These are phyloP conservation scores for Callionymus lyra DNA, from an alignment of 2,113 vertebrate species.

Conservation along the genomic window DNA sequence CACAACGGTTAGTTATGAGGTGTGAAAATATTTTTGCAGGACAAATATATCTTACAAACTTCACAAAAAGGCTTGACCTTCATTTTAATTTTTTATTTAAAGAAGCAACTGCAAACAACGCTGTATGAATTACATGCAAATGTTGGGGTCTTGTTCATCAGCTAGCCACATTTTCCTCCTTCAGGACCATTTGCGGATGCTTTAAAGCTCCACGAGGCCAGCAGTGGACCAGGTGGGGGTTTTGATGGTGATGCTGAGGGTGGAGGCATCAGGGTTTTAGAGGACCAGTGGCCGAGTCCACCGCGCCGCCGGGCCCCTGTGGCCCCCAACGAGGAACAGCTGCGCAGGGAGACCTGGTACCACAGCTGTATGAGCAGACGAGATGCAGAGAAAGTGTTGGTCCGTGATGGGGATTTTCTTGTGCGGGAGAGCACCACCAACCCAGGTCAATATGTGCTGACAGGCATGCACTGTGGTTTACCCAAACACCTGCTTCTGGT, in stretches of 20 bases:
- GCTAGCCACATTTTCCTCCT: not conserved
- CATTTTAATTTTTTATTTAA: too few relatives aligned
- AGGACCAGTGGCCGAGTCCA: slow-evolving; percentile 88
- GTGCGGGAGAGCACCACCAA: slow-evolving; percentile 92
- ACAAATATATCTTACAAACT: too few relatives aligned
- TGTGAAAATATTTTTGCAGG: too few relatives aligned
- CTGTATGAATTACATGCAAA: not conserved
- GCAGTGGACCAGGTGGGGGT: slow-evolving; percentile 26
- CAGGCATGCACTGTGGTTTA: slow-evolving; percentile 85
- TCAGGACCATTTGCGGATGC: slow-evolving; percentile 93
- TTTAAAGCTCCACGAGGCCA: slow-evolving; percentile 80
- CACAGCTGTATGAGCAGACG: slow-evolving; percentile 88
- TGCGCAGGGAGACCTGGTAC: slow-evolving; percentile 85
- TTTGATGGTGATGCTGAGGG: slow-evolving; percentile 15
- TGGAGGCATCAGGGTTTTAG: slow-evolving; percentile 44
- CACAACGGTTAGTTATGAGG: too few relatives aligned
- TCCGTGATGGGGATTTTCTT: slow-evolving; percentile 85
- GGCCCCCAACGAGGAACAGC: slow-evolving; percentile 88
- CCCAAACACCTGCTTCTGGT: slow-evolving; percentile 93
- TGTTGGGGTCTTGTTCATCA: not conserved
- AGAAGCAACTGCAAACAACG: not conserved
- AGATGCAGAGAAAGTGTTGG: slow-evolving; percentile 82
- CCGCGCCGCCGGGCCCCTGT: slow-evolving; percentile 79
- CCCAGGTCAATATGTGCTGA: slow-evolving; percentile 91
- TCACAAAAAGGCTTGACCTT: too few relatives aligned